Base-by-base conservation (phyloP, 2,888 invertebrate genomes). In the Drosophila lutescens region DNA sequence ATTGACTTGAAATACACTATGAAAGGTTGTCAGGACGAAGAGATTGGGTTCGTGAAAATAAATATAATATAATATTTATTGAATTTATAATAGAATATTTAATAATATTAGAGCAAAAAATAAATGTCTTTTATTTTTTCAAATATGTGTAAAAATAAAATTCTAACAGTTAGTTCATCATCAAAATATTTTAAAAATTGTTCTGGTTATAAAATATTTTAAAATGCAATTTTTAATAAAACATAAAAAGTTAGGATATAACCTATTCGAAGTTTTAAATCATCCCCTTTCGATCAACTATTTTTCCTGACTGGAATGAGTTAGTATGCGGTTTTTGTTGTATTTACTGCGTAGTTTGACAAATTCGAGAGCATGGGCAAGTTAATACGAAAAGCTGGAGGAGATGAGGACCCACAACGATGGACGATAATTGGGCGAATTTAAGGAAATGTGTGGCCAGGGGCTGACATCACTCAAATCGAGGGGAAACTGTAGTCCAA, bases 271-370 rank as follows among this genome's bases (percentile, higher is more conserved):
- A 10, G 8, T 30, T 6, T 1, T 4, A 7, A 5, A 17, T 8
- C 4, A 2, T 41, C 17, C 41, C 1, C 15, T 15, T 41, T 17
- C 5, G 10, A 3, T 12, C 34, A 54, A 32, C 34, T 61, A 59
- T 34, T 63, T 59, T 49, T 23, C 12, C 54, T 72, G 55, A 63
- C 47, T 74, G 63, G 47, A 49, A 4, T 30, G 30, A 38, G 58
- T 53, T 23, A 44, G 36, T 38, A 58, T 38, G 20, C 71, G 46
- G 67, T 76, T 78, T 65, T 67, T 47, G 59, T 51, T 75, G 68
- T 62, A 58, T 66, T 73, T 78, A 66, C 76, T 81, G 75, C 76
- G 76, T 38, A 75, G 73, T 78, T 86, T 91, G 90, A 90, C 86
- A 89, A 86, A 88, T 91, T 88, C 79, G 84, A 87, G 83, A 79